Evolutionary conservation across 2,113 vertebrate genomes (phyloP), one percentile per base, ranked within the genome.

Genomic region (Beaufortia kweichowensis): DNA sequence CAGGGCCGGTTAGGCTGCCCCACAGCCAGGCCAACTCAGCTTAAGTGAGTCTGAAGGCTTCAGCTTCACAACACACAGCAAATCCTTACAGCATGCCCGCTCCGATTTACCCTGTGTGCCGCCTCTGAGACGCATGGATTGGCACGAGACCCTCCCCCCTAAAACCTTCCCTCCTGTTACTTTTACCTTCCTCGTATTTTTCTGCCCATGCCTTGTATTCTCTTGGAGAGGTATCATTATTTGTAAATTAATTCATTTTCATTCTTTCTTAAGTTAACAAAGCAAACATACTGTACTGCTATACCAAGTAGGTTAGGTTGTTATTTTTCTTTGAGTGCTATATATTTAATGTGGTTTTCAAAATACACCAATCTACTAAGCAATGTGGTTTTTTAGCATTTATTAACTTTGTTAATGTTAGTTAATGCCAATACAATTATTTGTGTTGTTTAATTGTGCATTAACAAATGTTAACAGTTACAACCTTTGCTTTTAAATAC

Each of bases 1-100:
- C 68, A 83, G 43, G 48, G 26, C 41, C 33, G 33, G 29, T 77
- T 60, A 50, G 29, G 2, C 55, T 33, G 55, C 56, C 39, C 12
- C 72, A 73, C 60, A 72, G 67, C 68, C 67, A 72, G 56, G 75
- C 66, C 57, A 46, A 59, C 60, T 73, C 71, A 77, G 35, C 41
- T 43, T 70, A 78, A 80, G 29, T 74, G 63, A 76, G 59, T 64
- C 57, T 50, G 50, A 75, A 60, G 73, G 60, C 68, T 50, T 46
- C 29, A 29, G 75, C 66, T 67, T 76, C 66, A 62, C 70, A 69
- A 66, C 33, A 75, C 39, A 31, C 53, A 56, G 78, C 59, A 78
- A 55, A 78, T 62, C 29, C n/a, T n/a, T 61, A 53, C 67, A 9
- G 46, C 76, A 70, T 21, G 21, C 41, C 82, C 60, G 28, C 21